Base-by-base conservation (phyloP, 2,888 invertebrate genomes). In the Tipula unca region DNA sequence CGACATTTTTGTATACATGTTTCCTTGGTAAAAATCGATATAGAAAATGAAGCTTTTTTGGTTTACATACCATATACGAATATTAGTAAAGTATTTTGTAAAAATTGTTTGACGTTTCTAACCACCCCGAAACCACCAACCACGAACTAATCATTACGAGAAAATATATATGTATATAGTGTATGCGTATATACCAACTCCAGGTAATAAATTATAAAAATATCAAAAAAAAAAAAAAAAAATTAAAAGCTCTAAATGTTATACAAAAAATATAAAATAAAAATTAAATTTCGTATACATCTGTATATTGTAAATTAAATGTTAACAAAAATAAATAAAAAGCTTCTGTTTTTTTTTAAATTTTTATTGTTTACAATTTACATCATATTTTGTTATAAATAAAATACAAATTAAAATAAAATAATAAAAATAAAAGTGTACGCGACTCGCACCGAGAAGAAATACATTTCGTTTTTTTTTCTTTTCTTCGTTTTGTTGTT, bases 331-430 rank as follows among this genome's bases (percentile, higher is more conserved):
- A 54, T 54, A 54, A 54, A 54, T 54, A 54, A 69, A 69, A 69
- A 69, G 69, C 69, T 69, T n/a, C n/a, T n/a, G n/a, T n/a, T n/a
- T n/a, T 69, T 69, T 69, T 25, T 25, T 69, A 1, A 20, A 3
- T 42, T 69, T 69, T 69, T 69, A 69, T 69, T 69, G 69, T 69
- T 69, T 69, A 69, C 69, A 69, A 25, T 69, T 69, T 69, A 69
- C 69, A 69, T 69, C 69, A 69, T 69, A 69, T 25, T 69, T 69
- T 69, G 69, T 69, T 25, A 69, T 69, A 69, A 69, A 69, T 69
- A 69, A 69, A 54, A 69, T 69, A 69, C 25, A 69, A 69, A 69
- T 54, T 25, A 69, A 69, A 69, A 69, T 69, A 13, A 69, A 69
- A 69, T 69, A 69, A 69, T 25, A 69, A 69, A 25, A 69, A 8